phyloP scores from a whole-genome alignment of 2,113 vertebrate species.

The Bambusicola thoracicus region DNA sequence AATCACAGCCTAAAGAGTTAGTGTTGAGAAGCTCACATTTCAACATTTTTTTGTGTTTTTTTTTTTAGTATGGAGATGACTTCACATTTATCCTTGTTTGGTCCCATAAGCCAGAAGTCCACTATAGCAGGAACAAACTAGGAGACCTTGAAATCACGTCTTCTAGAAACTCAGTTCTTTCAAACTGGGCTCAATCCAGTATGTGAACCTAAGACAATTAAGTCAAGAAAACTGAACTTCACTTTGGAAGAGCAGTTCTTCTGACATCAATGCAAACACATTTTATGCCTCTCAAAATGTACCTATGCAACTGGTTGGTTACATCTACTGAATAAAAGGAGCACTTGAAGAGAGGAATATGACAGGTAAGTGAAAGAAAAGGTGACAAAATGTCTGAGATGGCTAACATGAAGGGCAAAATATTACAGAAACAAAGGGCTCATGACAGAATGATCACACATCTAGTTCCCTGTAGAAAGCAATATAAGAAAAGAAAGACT shows the following conservation, averaged over 20 bases:
- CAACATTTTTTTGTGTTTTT: not conserved
- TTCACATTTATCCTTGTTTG: not conserved
- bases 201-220: not conserved
- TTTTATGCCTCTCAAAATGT: not conserved
- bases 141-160: rapidly evolving
- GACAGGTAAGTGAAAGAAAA: not conserved
- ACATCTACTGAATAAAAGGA: not conserved
- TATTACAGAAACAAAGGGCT: not conserved
- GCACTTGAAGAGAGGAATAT: not conserved
- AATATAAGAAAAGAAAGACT: not conserved
- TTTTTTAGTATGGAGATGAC: not conserved
- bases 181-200: not conserved
- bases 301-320: not conserved
- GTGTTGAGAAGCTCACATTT: not conserved
- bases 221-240: not conserved
- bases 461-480: not conserved
- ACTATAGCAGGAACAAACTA: not conserved
- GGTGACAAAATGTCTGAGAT: not conserved
- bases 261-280: not conserved
- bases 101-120: not conserved
- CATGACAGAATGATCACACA: not conserved
- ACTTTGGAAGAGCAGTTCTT: not conserved
- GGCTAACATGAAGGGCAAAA: not conserved
- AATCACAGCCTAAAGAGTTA: not conserved
- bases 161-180: not conserved